Percentiles rank a stretch among this genome's conserved stretches.
Conservation (phyloP, 2,888 invertebrate genomes). For the Campopleginae sp. region DNA sequence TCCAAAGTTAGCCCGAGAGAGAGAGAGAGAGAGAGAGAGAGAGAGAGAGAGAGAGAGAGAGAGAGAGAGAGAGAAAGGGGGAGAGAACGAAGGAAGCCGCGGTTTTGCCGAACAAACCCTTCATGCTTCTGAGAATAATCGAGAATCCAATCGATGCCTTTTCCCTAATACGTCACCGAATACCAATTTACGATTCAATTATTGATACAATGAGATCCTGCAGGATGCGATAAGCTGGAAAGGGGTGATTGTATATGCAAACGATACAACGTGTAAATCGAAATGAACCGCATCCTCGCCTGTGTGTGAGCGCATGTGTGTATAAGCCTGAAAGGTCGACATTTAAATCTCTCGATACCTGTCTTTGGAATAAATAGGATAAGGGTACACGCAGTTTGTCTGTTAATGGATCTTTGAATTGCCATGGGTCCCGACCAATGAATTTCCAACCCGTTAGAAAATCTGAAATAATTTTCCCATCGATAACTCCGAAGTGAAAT, state of each 20-base stretch:
- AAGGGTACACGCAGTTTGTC: background rate
- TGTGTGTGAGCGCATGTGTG: background rate
- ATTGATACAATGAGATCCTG: slow-evolving; percentile 55
- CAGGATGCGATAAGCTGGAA: background rate
- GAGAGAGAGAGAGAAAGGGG: slow-evolving; percentile 42
- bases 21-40: too few relatives aligned
- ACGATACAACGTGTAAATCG: background rate
- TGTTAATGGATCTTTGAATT: background rate
- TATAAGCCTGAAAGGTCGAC: background rate
- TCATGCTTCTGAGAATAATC: slow-evolving; percentile 63
- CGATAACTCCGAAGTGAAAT: background rate
- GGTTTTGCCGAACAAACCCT: slow-evolving; percentile 63
- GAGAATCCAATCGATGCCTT: slow-evolving; percentile 49
- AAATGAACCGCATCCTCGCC: background rate
- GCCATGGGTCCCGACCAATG: background rate
- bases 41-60: background rate
- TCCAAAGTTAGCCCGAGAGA: too few relatives aligned
- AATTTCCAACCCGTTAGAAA: background rate
- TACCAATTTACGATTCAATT: slow-evolving; percentile 66
- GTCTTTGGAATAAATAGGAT: background rate
- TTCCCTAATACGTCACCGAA: slow-evolving; percentile 45
- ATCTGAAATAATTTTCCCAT: background rate
- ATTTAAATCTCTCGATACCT: background rate
- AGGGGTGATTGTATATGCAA: background rate
- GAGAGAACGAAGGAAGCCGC: slow-evolving; percentile 42